Conservation (phyloP, 2,888 invertebrate genomes). For the Caenorhabditis imperialis region DNA sequence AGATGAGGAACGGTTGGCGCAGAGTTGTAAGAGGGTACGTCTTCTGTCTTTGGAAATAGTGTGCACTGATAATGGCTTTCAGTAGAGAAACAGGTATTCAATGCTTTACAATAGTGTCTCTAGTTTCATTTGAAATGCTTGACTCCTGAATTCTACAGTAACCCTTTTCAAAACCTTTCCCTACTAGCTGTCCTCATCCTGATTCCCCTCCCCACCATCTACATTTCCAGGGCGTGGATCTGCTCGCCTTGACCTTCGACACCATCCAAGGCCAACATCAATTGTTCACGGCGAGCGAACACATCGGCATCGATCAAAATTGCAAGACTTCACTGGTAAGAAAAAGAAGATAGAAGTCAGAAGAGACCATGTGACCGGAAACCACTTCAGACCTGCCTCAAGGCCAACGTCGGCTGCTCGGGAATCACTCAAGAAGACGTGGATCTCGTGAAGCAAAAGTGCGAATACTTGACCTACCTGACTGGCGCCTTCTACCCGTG, state of each 20-base stretch:
- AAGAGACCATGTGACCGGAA: background rate
- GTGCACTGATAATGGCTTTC: too few species aligned
- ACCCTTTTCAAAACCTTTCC: too few species aligned
- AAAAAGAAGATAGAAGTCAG: constrained; percentile 8
- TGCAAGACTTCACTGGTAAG: constrained; percentile 38
- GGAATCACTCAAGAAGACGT: constrained; percentile 30
- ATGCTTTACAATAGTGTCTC: too few species aligned
- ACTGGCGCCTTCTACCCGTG: constrained; percentile 44
- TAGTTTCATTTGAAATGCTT: too few species aligned
- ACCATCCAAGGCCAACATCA: constrained; percentile 48
- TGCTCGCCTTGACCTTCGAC: constrained; percentile 31
- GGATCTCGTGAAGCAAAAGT: constrained; percentile 21
- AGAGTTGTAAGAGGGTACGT: constrained; percentile 45
- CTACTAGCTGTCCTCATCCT: too few species aligned
- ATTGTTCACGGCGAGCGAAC: constrained; percentile 43
- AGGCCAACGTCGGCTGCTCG: constrained; percentile 33
- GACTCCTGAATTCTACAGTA: too few species aligned
- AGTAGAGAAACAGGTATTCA: too few species aligned
- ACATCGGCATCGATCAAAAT: constrained; percentile 41
- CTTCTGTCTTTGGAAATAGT: background rate
- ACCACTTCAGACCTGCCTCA: constrained; percentile 22
- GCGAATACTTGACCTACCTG: constrained; percentile 39
- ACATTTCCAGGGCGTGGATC: constrained; percentile 17
- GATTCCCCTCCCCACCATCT: too few species aligned
- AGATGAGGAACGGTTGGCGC: constrained; percentile 39